Evolutionary conservation across 2,797 vertebrate genomes (phyloP).

Genomic region (Cercopithecus mitis): DNA sequence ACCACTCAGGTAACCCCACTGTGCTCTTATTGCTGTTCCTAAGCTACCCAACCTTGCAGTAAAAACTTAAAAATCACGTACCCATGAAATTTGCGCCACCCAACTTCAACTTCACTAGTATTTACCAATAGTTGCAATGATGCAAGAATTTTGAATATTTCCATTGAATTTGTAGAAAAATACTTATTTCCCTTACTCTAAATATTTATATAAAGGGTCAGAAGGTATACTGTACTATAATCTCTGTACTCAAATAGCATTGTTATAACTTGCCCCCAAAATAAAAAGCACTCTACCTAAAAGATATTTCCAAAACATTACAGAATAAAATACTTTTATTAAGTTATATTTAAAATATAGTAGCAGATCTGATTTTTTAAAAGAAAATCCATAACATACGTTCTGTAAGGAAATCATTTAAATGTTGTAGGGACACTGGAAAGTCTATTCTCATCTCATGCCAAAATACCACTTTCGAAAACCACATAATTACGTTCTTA

Average conservation of each 20-base stretch:
- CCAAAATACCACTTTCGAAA: slow-evolving; percentile 1
- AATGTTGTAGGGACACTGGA: background rate
- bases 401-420: slow-evolving; percentile 40
- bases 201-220: background rate
- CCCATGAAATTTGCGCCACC: background rate
- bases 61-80: background rate
- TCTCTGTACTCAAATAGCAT: background rate
- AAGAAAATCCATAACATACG: background rate
- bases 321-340: background rate
- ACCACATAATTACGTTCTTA: background rate
- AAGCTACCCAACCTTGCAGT: background rate
- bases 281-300: slow-evolving; percentile 3
- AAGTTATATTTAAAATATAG: slow-evolving; percentile 8
- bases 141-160: slow-evolving; percentile 28
- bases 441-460: slow-evolving; percentile 3
- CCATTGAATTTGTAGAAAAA: background rate
- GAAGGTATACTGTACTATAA: background rate
- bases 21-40: background rate
- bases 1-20: background rate
- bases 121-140: background rate
- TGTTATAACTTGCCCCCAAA: background rate
- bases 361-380: background rate
- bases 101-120: background rate
- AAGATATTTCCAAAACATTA: background rate
- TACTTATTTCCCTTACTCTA: background rate